Evolutionary conservation across 1,140 invertebrate genomes (phyloP), one percentile per base, ranked within the genome.

Genomic region (Drosophila parvula): DNA sequence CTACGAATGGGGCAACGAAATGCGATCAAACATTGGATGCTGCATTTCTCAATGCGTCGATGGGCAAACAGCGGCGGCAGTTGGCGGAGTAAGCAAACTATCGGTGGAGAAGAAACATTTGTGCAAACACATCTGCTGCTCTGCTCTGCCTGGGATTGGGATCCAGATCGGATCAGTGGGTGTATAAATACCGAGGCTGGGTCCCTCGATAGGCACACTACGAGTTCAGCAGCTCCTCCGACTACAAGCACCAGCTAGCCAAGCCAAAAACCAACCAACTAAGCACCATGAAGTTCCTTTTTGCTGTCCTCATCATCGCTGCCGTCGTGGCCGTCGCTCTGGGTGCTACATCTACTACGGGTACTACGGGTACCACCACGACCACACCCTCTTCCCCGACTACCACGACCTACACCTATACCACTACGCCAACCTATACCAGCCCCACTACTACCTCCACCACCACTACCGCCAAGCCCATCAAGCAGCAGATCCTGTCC

Each of bases 401-500:
- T 1, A 59, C 64, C n/a, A 65, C 56, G 2, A 75, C 68, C 3
- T 71, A 68, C 27, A 74, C 79, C 3, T 65, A 75, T 27, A 73
- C 71, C 9, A 80, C 78, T 9, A 11, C 48, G 3, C 58, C 61
- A 1, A 40, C 53, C 0, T 22, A n/a, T 12, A 11, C 34, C 5
- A 12, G 32, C n/a, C 2, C 16, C 1, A 28, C 56, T 18, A 38
- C 28, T 5, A 12, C 3, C 27, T 27, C 40, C 18, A 30, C 58
- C 11, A 27, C 41, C 9, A 89, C 84, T 2, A 89, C 84, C 11
- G 5, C 8, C 0, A 89, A 60, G 44, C 84, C 84, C 18, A 61
- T 89, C 74, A 89, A 89, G 70, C 84, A 89, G 34, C 84, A 81
- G 28, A 50, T 89, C 60, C 53, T 89, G 12, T 89, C 84, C 22